Evolutionary conservation across 2,888 invertebrate genomes (phyloP).

Genomic region (Ceramica pisi): DNA sequence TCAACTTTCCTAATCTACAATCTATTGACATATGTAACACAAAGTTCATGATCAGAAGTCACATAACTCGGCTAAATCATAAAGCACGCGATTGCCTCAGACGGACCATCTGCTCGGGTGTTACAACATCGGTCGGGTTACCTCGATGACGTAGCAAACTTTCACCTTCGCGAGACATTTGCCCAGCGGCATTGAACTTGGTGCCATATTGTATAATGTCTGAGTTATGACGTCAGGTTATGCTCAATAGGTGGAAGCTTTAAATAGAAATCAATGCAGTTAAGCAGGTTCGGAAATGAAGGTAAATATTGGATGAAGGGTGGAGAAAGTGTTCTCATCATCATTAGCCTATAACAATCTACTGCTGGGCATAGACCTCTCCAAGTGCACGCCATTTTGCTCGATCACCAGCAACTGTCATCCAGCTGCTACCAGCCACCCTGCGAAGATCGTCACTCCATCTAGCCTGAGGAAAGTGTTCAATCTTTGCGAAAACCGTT

Average conservation of each 20-base stretch:
- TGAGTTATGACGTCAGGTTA: slow-evolving; percentile 63
- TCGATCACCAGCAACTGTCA: too few relatives aligned
- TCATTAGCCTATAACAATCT: too few relatives aligned
- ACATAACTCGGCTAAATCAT: slow-evolving; percentile 52
- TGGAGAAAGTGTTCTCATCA: not conserved
- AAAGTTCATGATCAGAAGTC: slow-evolving; percentile 67
- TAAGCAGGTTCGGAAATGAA: not conserved
- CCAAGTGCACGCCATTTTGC: too few relatives aligned
- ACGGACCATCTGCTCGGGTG: slow-evolving; percentile 55
- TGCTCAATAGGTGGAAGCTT: slow-evolving; percentile 5
- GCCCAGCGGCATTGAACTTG: slow-evolving; percentile 86
- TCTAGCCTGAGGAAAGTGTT: too few relatives aligned
- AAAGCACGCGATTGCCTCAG: slow-evolving; percentile 50
- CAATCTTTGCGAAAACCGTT: not conserved
- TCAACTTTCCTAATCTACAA: slow-evolving; percentile 17
- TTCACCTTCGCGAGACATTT: slow-evolving; percentile 81
- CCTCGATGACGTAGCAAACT: slow-evolving; percentile 74
- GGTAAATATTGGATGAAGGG: slow-evolving; percentile 14
- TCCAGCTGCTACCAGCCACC: too few relatives aligned
- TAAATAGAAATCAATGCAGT: slow-evolving; percentile 4
- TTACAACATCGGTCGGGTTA: slow-evolving; percentile 68
- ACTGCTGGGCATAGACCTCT: too few relatives aligned
- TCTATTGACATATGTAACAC: slow-evolving; percentile 21
- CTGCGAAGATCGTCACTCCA: too few relatives aligned
- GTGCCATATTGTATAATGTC: slow-evolving; percentile 66